Percentiles rank a stretch among this genome's conserved stretches.
These are phyloP conservation scores for Chloroclystis v-ata DNA, from an alignment of 2,888 invertebrate species.

Conservation along the genomic window DNA sequence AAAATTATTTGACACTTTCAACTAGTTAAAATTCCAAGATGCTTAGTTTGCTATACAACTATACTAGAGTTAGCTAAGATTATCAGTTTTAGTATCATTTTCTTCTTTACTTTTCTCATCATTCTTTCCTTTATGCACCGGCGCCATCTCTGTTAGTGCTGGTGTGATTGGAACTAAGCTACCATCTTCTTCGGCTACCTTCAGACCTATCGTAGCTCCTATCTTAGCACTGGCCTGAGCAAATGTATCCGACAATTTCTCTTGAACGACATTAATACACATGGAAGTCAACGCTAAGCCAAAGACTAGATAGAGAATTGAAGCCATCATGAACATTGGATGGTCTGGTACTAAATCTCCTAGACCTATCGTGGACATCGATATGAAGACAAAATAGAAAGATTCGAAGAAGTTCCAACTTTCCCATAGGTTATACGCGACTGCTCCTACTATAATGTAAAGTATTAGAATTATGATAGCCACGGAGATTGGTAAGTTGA, in stretches of 20 bases:
- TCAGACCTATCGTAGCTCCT: slow-evolving; percentile 89
- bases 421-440: slow-evolving; percentile 87
- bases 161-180: slow-evolving; percentile 68
- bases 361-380: slow-evolving; percentile 98
- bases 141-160: slow-evolving; percentile 60
- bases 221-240: slow-evolving; percentile 90
- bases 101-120: slow-evolving; percentile 48
- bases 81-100: slow-evolving; percentile 54
- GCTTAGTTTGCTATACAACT: no score
- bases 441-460: slow-evolving; percentile 93
- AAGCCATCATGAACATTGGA: slow-evolving; percentile 92
- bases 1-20: no score
- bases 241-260: slow-evolving; percentile 87
- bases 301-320: slow-evolving; percentile 94
- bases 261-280: slow-evolving; percentile 97
- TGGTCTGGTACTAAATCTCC: slow-evolving; percentile 94
- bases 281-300: slow-evolving; percentile 97
- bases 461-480: slow-evolving; percentile 89
- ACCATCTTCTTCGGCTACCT: slow-evolving; percentile 83
- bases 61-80: slow-evolving; percentile 15
- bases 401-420: slow-evolving; percentile 95
- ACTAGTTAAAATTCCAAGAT: no score
- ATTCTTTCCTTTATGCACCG: slow-evolving; percentile 57
- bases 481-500: slow-evolving; percentile 94
- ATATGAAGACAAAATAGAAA: slow-evolving; percentile 98